These are phyloP conservation scores for Mayetiola destructor DNA, from an alignment of 2,888 invertebrate genomes.

Conservation along the genomic window DNA sequence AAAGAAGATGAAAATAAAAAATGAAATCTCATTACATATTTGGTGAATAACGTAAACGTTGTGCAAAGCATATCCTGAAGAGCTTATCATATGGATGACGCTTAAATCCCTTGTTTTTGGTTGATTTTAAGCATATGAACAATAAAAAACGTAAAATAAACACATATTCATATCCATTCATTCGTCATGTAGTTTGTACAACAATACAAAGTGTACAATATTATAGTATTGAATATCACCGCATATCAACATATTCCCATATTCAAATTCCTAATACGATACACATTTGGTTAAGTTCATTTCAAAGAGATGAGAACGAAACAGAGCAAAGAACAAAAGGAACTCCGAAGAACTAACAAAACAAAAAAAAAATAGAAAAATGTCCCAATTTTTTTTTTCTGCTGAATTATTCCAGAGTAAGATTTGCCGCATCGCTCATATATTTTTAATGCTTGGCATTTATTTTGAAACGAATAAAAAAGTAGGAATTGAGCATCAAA, in stretches of 20 bases:
- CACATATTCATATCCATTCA: too few relatives aligned
- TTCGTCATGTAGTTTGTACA: too few relatives aligned
- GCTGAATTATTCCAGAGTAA: too few relatives aligned
- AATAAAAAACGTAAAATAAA: too few relatives aligned
- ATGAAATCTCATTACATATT: slow-evolving; percentile 4
- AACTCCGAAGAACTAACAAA: neutral
- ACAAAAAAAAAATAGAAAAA: neutral
- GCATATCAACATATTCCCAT: too few relatives aligned
- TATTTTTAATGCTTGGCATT: neutral
- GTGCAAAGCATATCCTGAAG: neutral
- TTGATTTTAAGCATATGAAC: too few relatives aligned
- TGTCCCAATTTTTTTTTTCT: neutral
- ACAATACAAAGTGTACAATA: too few relatives aligned
- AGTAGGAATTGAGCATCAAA: too few relatives aligned
- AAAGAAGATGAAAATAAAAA: neutral
- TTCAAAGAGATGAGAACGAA: neutral
- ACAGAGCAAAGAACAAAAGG: neutral
- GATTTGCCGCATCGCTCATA: too few relatives aligned
- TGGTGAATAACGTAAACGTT: neutral
- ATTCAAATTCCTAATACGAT: neutral
- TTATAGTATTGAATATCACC: too few relatives aligned
- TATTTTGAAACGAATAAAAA: slow-evolving; percentile 10
- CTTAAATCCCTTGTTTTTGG: neutral
- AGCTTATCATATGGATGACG: neutral
- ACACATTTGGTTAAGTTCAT: neutral